These are phyloP conservation scores for Sylvilagus bachmani DNA, from an alignment of 2,113 vertebrate genomes.

Conservation along the genomic window DNA sequence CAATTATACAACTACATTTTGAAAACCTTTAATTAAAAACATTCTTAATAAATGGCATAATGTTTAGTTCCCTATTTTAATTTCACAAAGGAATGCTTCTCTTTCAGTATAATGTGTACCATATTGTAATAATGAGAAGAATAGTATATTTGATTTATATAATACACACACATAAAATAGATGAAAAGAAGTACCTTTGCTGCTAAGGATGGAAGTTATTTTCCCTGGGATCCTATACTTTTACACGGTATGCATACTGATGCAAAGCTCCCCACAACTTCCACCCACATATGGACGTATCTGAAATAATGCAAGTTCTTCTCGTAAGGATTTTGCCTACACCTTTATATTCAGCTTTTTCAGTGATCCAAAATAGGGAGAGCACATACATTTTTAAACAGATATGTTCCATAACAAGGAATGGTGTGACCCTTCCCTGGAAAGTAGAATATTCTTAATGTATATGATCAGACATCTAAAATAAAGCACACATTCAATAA, in stretches of 20 bases:
- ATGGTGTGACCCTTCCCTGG: background rate
- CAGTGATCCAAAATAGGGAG: conserved; percentile 32
- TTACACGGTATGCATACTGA: conserved; percentile 50
- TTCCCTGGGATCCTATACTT: conserved; percentile 26
- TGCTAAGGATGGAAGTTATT: conserved; percentile 63
- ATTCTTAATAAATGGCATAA: conserved; percentile 58
- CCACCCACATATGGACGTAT: background rate
- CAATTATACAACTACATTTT: background rate
- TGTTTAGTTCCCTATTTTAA: conserved; percentile 62
- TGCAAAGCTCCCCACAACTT: conserved; percentile 37
- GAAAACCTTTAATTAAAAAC: conserved; percentile 55
- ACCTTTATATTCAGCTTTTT: conserved; percentile 46
- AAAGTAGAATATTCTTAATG: background rate
- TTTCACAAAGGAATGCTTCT: conserved; percentile 52
- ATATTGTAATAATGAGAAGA: conserved; percentile 57
- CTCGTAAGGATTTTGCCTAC: conserved; percentile 14
- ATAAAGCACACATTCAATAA: background rate
- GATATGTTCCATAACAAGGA: background rate
- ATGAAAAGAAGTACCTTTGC: conserved; percentile 55
- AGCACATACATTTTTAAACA: conserved; percentile 7
- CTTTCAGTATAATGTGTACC: conserved; percentile 59
- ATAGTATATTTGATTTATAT: conserved; percentile 52
- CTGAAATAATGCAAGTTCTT: conserved; percentile 12
- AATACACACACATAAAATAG: conserved; percentile 42
- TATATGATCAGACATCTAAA: background rate